A percentile compares a stretch with the other conserved stretches of the same genome.
Evolutionary conservation across 2,888 invertebrate genomes (phyloP).

Genomic region (Sicus ferrugineus): DNA sequence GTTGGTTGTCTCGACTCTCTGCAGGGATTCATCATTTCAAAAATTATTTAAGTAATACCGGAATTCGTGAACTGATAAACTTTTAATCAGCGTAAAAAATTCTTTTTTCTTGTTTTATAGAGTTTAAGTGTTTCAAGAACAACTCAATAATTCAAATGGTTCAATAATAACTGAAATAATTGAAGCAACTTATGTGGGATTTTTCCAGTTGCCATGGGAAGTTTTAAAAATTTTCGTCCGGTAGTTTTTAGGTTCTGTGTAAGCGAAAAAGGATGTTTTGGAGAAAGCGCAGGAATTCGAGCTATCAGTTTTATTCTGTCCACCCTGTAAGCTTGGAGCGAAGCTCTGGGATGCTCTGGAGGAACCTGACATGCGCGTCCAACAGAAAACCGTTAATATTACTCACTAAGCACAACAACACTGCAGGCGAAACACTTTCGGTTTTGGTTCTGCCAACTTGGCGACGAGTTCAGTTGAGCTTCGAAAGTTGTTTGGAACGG

Average conservation of each 20-base stretch:
- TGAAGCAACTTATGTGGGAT: background rate
- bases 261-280: background rate
- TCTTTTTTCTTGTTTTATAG: no score
- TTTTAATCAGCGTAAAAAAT: no score
- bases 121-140: no score
- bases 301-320: no score
- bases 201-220: background rate
- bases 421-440: slow-evolving; percentile 10
- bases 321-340: background rate
- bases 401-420: background rate
- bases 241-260: background rate
- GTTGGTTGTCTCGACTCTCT: no score
- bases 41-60: no score
- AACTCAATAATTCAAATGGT: no score
- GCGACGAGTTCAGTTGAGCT: slow-evolving; percentile 44
- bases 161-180: background rate
- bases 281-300: no score
- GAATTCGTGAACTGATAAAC: no score
- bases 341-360: background rate
- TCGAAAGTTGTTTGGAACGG: slow-evolving; percentile 42
- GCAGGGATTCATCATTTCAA: no score
- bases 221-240: background rate
- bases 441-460: slow-evolving; percentile 12
- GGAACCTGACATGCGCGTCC: background rate
- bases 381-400: slow-evolving; percentile 12